Conservation (phyloP, 2,888 invertebrate genomes). For the Parapristionchus giblindavisi region DNA sequence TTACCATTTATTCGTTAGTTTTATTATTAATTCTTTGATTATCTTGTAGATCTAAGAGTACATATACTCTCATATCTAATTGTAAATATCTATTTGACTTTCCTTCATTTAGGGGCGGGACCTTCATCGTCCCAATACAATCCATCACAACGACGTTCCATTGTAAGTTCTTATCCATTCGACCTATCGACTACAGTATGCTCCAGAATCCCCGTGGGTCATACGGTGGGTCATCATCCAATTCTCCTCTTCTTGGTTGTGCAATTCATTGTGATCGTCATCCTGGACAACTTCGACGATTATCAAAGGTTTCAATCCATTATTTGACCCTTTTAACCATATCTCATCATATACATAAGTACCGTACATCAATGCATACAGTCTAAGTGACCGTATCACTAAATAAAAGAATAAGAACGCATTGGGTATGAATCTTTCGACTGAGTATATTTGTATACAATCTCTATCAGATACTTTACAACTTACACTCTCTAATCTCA, state of each 20-base stretch:
- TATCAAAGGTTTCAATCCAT: conserved; percentile 1
- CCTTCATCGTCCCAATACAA: neutral
- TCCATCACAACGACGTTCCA: neutral
- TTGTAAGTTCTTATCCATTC: neutral
- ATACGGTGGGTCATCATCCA: conserved; percentile 3
- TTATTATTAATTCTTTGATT: neutral
- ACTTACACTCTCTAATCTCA: no score
- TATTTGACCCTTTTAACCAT: neutral
- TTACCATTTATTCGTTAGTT: conserved; percentile 7
- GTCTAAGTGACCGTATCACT: neutral
- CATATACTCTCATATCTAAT: no score
- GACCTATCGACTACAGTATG: neutral
- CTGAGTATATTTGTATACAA: no score
- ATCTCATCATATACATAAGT: neutral
- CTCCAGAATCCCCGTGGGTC: conserved; percentile 34
- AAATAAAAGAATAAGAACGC: no score
- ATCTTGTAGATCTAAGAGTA: neutral
- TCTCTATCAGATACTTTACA: no score
- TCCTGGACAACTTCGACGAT: conserved; percentile 20
- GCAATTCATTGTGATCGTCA: conserved; percentile 30
- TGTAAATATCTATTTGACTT: no score
- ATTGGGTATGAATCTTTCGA: no score
- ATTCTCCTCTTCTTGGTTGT: conserved; percentile 9
- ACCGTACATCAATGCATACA: neutral
- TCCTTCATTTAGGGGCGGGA: no score